These are phyloP conservation scores for Calyptomena viridis DNA, from an alignment of 2,113 vertebrate genomes.

Conservation along the genomic window DNA sequence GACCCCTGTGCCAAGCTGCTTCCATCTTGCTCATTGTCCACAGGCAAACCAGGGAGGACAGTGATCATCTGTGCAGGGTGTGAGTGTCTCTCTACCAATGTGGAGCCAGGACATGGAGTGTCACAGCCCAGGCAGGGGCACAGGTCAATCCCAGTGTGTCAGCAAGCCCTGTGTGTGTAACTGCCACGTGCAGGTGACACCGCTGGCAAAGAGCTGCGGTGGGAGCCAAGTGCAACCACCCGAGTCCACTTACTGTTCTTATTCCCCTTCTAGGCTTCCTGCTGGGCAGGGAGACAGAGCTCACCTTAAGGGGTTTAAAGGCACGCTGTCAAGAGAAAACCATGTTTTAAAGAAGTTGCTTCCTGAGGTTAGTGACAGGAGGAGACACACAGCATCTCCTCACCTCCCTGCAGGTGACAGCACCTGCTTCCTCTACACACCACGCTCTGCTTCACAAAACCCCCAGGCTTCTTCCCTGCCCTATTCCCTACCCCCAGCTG, in stretches of 20 bases:
- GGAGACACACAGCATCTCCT: background rate
- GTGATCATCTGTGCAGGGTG: background rate
- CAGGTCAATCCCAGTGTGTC: background rate
- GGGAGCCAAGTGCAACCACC: slow-evolving; percentile 1
- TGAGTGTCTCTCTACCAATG: background rate
- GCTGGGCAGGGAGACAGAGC: slow-evolving; percentile 74
- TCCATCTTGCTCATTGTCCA: background rate
- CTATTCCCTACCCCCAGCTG: background rate
- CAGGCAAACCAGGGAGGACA: background rate
- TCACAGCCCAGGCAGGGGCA: background rate
- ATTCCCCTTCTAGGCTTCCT: slow-evolving; percentile 73
- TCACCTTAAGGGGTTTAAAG: slow-evolving; percentile 74
- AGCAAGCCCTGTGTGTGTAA: slow-evolving; percentile 4
- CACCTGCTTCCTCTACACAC: background rate
- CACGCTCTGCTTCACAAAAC: background rate
- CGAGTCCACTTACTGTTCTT: slow-evolving; percentile 72
- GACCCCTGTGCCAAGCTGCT: background rate
- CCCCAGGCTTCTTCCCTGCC: background rate
- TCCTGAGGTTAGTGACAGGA: background rate
- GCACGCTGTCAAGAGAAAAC: slow-evolving; percentile 76
- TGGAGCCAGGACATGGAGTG: background rate
- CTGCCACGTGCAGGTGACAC: background rate
- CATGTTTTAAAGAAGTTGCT: slow-evolving; percentile 51
- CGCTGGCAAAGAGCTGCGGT: background rate
- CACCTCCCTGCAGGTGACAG: background rate